Evolutionary conservation across 2,888 invertebrate species (phyloP).

Genomic region (Dolichomitus sp.): DNA sequence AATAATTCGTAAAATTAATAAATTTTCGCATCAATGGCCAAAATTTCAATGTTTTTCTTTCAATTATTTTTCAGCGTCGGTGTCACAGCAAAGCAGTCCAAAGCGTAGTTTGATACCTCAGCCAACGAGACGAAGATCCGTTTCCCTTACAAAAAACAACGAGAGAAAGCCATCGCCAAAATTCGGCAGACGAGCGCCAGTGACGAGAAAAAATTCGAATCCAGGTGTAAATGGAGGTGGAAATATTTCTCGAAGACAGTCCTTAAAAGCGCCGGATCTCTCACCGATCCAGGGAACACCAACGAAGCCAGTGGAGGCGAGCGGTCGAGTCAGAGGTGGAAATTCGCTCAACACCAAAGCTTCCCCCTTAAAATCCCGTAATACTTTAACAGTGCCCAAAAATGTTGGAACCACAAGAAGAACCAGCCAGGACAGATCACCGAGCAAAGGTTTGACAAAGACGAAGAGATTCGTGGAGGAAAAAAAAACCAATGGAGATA

Average conservation of each 20-base stretch:
- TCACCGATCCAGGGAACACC: slow-evolving; percentile 83
- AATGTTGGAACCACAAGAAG: slow-evolving; percentile 58
- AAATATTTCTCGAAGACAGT: slow-evolving; percentile 54
- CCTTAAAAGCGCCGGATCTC: slow-evolving; percentile 71
- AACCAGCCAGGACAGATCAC: slow-evolving; percentile 51
- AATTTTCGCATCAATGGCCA: not conserved
- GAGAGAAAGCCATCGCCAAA: slow-evolving; percentile 76
- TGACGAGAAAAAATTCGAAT: slow-evolving; percentile 33
- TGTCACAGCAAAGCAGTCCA: slow-evolving; percentile 83
- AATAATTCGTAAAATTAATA: not conserved
- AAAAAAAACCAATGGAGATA: slow-evolving; percentile 35
- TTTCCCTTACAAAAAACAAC: slow-evolving; percentile 77
- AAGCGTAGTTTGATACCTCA: slow-evolving; percentile 82
- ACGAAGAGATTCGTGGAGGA: slow-evolving; percentile 52
- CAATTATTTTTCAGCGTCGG: slow-evolving; percentile 75
- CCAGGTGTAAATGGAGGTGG: not conserved
- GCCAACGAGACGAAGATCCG: slow-evolving; percentile 78
- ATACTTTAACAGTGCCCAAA: slow-evolving; percentile 66
- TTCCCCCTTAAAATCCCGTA: slow-evolving; percentile 52
- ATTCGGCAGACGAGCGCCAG: slow-evolving; percentile 74
- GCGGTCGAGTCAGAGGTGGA: slow-evolving; percentile 57
- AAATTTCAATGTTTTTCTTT: not conserved
- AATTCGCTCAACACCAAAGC: slow-evolving; percentile 67
- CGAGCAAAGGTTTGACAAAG: slow-evolving; percentile 26
- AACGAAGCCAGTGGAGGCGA: slow-evolving; percentile 72